These are phyloP conservation scores for Dallia pectoralis DNA, from an alignment of 2,797 vertebrate species.

Conservation along the genomic window DNA sequence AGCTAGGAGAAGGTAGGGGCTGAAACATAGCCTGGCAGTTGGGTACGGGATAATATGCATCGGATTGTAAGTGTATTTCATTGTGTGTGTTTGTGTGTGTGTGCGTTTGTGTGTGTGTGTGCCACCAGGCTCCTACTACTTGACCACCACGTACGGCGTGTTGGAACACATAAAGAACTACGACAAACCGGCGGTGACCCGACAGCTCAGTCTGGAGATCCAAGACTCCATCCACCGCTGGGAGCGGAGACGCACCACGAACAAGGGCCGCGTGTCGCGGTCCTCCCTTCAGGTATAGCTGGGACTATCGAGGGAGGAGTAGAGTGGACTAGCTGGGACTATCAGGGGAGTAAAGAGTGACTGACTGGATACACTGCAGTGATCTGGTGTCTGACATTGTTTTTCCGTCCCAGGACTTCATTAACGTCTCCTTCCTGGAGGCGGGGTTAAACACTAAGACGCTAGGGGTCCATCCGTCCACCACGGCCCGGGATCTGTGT, in stretches of 20 bases:
- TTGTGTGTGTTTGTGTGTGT: background rate
- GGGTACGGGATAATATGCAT: background rate
- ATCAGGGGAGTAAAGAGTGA: too few relatives aligned
- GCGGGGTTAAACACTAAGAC: conserved; percentile 81
- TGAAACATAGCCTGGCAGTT: background rate
- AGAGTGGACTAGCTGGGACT: background rate
- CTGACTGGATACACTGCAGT: too few relatives aligned
- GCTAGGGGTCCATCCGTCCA: conserved; percentile 79
- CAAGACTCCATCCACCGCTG: conserved; percentile 98
- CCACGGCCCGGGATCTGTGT: conserved; percentile 76
- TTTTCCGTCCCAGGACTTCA: conserved; percentile 82
- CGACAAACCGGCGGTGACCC: conserved; percentile 86
- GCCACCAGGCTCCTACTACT: conserved; percentile 89
- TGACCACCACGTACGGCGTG: conserved; percentile 95
- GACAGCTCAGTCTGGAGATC: conserved; percentile 90
- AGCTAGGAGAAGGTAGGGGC: conserved; percentile 88
- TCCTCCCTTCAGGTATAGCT: conserved; percentile 84
- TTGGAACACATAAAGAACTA: conserved; percentile 95
- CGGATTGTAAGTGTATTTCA: too few relatives aligned
- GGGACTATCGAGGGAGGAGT: background rate
- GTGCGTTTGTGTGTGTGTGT: conserved; percentile 23
- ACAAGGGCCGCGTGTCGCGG: conserved; percentile 81
- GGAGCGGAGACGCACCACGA: conserved; percentile 91
- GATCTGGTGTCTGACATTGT: background rate
- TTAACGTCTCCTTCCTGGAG: conserved; percentile 87